Evolutionary conservation across 2,888 invertebrate genomes (phyloP), one percentile per base, ranked within the genome.

Genomic region (Hololepta plana): DNA sequence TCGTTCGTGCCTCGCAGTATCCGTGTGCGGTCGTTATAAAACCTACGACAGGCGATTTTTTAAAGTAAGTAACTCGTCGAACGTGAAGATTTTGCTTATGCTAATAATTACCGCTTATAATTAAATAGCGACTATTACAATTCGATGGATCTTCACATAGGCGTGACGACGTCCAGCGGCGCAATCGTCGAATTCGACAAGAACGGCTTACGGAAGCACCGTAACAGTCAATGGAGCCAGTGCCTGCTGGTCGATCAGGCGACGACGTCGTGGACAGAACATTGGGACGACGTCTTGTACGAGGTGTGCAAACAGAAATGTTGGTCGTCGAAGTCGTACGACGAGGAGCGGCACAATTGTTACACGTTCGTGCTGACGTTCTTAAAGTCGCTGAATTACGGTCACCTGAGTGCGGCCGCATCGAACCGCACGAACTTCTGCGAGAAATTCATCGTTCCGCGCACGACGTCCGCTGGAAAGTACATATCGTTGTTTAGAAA

Each of bases 71-170:
- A 33, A 27, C 12, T 19, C 13, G 6, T 6, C 5, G 6, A 23
- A 23, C 5, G 4, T 11, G 12, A 23, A 15, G 9, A 15, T 23
- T 23, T 15, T 12, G 11, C 15, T 29, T 25, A 24, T 10, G 23
- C n/a, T 17, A 15, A 16, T 5, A n/a, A 6, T 26, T 26, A 5
- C 5, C 17, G 15, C 21, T 22, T 24, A 30, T 30, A 22, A 22
- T 11, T 30, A 14, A 4, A 25, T 59, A 84, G 82, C 53, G 73
- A 82, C 54, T 87, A 84, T 53, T 68, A 68, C 48, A 74, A 79
- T 50, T 69, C 72, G 23, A 74, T 75, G 50, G 81, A 88, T 58
- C 66, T 91, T 35, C 90, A 91, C 55, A 85, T 90, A 51, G 90
- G 85, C 29, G 69, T 90, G 35, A 87, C 87, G 28, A 75, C 81